Evolutionary conservation across 2,113 vertebrate species (phyloP), one percentile per base, ranked within the genome.

Genomic region (Syngnathus floridae): DNA sequence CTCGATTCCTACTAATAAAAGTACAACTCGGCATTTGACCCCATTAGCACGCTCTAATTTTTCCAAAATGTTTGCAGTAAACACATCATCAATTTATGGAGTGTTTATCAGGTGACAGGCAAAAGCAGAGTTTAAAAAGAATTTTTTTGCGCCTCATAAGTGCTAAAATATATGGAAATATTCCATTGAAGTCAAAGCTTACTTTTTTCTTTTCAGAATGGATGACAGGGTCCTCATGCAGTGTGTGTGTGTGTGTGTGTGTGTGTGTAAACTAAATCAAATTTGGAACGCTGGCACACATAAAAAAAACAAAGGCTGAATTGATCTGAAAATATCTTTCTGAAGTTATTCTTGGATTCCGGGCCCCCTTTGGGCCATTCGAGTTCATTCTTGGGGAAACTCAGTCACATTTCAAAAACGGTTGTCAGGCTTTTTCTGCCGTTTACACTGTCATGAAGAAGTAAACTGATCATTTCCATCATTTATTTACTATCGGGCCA

Each of bases 131-230:
- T 13, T 31, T 12, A 31, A 55, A 31, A 55, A 6, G 22, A 55
- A 7, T 55, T 55, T 31, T 31, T 31, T 31, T 31, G 26, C 26
- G 11, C 5, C 22, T 55, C 5, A 7, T 7, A 55, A 7, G 22
- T 55, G 70, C 64, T 70, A 70, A 55, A 14, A 71, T 69, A 54
- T 49, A 70, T 74, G 70, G 40, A 76, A 70, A 72, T 63, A 69
- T 65, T 62, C 46, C 46, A 55, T 11, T n/a, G 26, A 77, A 67
- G 65, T 66, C 65, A 66, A 43, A 67, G 31, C 65, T 52, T 0
- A 19, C 69, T 45, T 37, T 35, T 56, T 59, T 38, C 9, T n/a
- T 11, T n/a, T 38, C 57, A 60, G 37, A 11, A 21, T 13, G 11
- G 36, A 60, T 71, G 71, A 65, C 70, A 68, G 70, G 61, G 76